Evolutionary conservation across 2,113 vertebrate species (phyloP), one percentile per base, ranked within the genome.

Genomic region (Gavialis gangeticus): DNA sequence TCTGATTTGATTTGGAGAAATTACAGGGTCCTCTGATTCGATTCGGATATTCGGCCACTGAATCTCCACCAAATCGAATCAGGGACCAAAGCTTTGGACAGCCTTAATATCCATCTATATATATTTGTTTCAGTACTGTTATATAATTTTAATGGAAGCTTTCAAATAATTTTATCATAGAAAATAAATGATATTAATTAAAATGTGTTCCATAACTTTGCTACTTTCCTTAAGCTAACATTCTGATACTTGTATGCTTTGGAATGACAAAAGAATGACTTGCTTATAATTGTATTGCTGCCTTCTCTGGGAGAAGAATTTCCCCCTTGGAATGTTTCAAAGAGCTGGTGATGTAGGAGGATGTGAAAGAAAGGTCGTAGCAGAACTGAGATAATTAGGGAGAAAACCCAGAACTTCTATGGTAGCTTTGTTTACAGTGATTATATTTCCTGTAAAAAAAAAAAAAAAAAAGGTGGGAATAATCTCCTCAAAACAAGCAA

Each of bases 231-330:
- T 73, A 73, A 73, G 22, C 12, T 73, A 73, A 73, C 34, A 24
- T 16, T 30, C 28, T 80, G 79, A 75, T n/a, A 75, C 10, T 3
- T n/a, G 46, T 7, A 17, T 64, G 86, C 69, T 60, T 60, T 60
- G 75, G 76, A 84, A 15, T 66, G 86, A 88, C 55, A 59, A 77
- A 77, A 92, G 90, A 82, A 82, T 0, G 1, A 87, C 90, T 30
- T 77, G 18, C n/a, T 34, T 55, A 2, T 71, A 10, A 63, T 87
- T 80, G 4, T 37, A 71, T 34, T 77, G n/a, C 0, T 0, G 7
- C 85, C 1, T 58, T 90, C 80, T 92, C 58, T 94, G 5, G 81
- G 56, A 71, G n/a, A 73, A 15, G 21, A 7, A 24, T n/a, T 57
- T 66, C 30, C 10, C 5, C 18, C 34, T 6, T 17, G 27, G 54